Base-by-base conservation (phyloP, 1,140 invertebrate species). In the Colletes latitarsis region DNA sequence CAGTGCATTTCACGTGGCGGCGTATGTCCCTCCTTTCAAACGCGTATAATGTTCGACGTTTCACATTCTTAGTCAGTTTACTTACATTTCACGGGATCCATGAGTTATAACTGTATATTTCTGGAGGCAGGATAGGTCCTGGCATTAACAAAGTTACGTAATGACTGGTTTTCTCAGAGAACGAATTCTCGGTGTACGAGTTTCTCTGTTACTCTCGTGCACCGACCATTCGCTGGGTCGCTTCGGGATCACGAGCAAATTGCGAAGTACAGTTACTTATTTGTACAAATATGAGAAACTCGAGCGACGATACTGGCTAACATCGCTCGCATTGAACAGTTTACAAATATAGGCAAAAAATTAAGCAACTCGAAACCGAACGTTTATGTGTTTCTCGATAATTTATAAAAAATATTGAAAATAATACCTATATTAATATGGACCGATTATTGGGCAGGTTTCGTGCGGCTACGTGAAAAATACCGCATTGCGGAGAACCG, bases 211-310 rank as follows among this genome's bases (percentile, higher is more conserved):
- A 63, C 21, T 77, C 64, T 58, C 30, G 8, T 39, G 43, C n/a
- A 43, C 41, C 64, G 71, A 58, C 15, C 17, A 57, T 64, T 30
- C 70, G 60, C 21, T 19, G 73, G 57, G 67, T 77, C 58, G 74
- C 69, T 68, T 87, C 58, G 66, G 66, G 85, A 76, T 67, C 82
- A 74, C 79, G 82, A 88, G 86, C 89, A 89, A 86, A 90, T 89
- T 86, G 84, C 82, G 9, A 89, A 84, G 86, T 88, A 90, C 89
- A 89, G 89, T 90, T 90, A 90, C 70, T 81, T 82, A 83, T 88
- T 90, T 89, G 83, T 88, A 90, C 85, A 82, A 83, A 82, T 74
- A 73, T 77, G 64, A 77, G 80, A 87, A 85, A 83, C 77, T 78
- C 82, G 86, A 70, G 77, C 62, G 70, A 69, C 77, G 72, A 85